Percentiles rank a stretch among this genome's conserved stretches.
These are phyloP conservation scores for Lamprologus speciosus DNA, from an alignment of 2,113 vertebrate species.

Conservation along the genomic window DNA sequence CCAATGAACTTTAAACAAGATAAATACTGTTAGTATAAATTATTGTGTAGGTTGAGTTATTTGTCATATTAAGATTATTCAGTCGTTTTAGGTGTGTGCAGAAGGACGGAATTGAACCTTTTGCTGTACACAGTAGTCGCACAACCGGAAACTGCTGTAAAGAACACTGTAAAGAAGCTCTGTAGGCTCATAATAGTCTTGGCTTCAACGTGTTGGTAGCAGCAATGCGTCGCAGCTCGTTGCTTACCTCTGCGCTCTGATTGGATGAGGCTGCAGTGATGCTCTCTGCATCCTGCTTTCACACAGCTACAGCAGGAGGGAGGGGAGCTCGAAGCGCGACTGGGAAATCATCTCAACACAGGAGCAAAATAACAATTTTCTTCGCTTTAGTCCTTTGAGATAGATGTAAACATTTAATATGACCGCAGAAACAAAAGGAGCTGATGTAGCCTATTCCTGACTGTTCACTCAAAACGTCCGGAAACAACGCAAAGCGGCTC, in stretches of 20 bases:
- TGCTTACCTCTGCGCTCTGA: slow-evolving; percentile 26
- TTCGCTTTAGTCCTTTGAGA: neutral
- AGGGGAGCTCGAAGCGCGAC: slow-evolving; percentile 17
- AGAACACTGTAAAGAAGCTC: neutral
- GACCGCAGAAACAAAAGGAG: neutral
- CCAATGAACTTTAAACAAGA: neutral
- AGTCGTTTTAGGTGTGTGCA: neutral
- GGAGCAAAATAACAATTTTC: neutral
- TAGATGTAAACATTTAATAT: slow-evolving; percentile 7
- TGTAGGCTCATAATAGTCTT: neutral
- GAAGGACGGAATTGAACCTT: neutral
- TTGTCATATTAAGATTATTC: neutral
- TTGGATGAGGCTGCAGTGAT: slow-evolving; percentile 58
- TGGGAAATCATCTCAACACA: slow-evolving; percentile 30
- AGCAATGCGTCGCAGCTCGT: slow-evolving; percentile 44
- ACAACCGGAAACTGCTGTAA: neutral
- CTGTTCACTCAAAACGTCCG: neutral
- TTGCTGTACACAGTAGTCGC: neutral
- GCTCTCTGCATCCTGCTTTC: slow-evolving; percentile 50
- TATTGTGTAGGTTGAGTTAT: neutral
- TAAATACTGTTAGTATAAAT: neutral
- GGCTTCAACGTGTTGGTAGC: slow-evolving; percentile 18
- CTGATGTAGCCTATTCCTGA: neutral
- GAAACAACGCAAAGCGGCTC: neutral
- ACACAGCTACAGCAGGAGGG: slow-evolving; percentile 15